Percentiles rank a stretch among this genome's conserved stretches.
These are phyloP conservation scores for Crenuchus spilurus DNA, from an alignment of 2,797 vertebrate species.

Conservation along the genomic window DNA sequence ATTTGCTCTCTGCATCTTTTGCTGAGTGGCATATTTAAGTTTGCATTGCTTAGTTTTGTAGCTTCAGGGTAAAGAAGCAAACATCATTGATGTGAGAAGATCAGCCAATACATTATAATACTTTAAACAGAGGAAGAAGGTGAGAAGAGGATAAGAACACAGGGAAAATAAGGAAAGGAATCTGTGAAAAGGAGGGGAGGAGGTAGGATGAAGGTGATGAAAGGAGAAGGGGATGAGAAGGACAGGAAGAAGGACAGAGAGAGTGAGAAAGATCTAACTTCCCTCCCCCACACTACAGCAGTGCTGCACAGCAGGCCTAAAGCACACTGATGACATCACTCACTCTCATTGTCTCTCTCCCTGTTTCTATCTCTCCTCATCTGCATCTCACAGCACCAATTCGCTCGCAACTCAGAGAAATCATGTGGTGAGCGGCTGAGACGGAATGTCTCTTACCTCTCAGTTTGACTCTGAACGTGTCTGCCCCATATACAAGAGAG, in stretches of 20 bases:
- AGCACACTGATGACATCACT: conserved; percentile 1
- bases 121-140: background rate
- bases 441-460: conserved; percentile 1
- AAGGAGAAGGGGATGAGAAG: conserved; percentile 1
- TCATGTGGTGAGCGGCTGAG: background rate
- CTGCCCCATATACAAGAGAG: conserved; percentile 10
- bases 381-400: conserved; percentile 25
- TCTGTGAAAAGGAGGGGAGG: background rate
- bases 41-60: no score
- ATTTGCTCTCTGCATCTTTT: no score
- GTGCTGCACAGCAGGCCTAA: conserved; percentile 16
- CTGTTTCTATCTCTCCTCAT: background rate
- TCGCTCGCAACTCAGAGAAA: background rate
- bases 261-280: background rate
- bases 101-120: no score
- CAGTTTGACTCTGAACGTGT: conserved; percentile 28
- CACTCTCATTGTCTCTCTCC: background rate
- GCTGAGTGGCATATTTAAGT: no score
- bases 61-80: no score
- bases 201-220: background rate
- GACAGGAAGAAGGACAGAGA: conserved; percentile 11
- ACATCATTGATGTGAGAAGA: no score
- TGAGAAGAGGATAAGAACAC: background rate
- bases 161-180: background rate
- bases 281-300: conserved; percentile 63